Base-by-base conservation (phyloP, 2,113 vertebrate genomes). In the Thymallus thymallus region DNA sequence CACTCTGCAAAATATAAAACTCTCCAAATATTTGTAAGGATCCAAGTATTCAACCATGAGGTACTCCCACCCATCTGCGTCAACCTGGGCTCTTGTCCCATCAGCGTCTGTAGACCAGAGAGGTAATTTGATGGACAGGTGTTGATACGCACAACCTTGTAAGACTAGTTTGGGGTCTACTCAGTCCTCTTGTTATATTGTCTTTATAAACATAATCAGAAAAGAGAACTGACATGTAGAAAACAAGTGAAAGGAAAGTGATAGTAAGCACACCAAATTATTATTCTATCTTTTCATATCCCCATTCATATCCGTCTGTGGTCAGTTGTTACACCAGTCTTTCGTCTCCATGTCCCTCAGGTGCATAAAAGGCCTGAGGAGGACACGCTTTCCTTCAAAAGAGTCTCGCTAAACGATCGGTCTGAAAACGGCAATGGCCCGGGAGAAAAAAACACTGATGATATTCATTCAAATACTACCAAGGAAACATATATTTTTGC, bases 401-500 rank as follows among this genome's bases (percentile, higher is more conserved):
- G 22, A 30, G 18, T 12, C 51, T 32, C 20, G 7, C 24, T 20
- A 58, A 73, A 68, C 64, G 4, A 23, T 61, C 18, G 20, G 32
- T 23, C n/a, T 13, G 58, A 71, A 68, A 48, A 79, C 18, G 41
- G 24, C 46, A 63, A 73, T 55, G 48, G 48, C 48, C 48, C 5
- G 4, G 5, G 16, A 77, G 45, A 77, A 64, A 23, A 75, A 65
- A 74, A 68, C 64, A 76, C 71, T 24, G 48, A 73, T 76, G 60
- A 74, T 45, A 26, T 46, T 58, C 29, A 55, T 69, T 70, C 20
- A 68, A 73, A 82, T 71, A 67, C 65, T 69, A 65, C 63, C 45
- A 74, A 72, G 74, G 45, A 85, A 85, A 79, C 63, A 68, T 22
- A 35, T n/a, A 73, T 70, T 60, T 77, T 74, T 83, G 81, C 68